Conservation (phyloP, 2,888 invertebrate species). For the Ceraclea dissimilis region DNA sequence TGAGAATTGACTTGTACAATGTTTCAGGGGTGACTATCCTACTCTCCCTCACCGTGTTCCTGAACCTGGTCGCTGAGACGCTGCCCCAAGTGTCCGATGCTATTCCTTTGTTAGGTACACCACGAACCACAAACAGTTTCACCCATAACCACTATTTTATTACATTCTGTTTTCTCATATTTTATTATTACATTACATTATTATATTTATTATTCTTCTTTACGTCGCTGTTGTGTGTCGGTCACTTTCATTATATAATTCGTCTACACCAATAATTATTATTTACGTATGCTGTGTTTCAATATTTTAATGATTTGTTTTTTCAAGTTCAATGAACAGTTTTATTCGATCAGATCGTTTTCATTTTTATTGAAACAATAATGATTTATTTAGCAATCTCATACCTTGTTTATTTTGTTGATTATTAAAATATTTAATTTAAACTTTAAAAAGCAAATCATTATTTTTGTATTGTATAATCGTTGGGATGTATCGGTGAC, state of each 20-base stretch:
- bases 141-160: slow-evolving; percentile 10
- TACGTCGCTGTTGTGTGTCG: slow-evolving; percentile 26
- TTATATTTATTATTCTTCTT: slow-evolving; percentile 26
- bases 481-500: too few relatives aligned
- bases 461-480: too few relatives aligned
- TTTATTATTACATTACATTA: slow-evolving; percentile 39
- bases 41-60: slow-evolving; percentile 99
- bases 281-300: slow-evolving; percentile 20
- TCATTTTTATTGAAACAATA: too few relatives aligned
- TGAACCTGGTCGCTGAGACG: slow-evolving; percentile 99
- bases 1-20: slow-evolving; percentile 31
- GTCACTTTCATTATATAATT: slow-evolving; percentile 24
- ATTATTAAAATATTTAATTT: too few relatives aligned
- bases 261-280: slow-evolving; percentile 18
- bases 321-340: neutral
- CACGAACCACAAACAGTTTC: slow-evolving; percentile 18
- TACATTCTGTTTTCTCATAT: slow-evolving; percentile 1
- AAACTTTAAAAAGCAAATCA: too few relatives aligned
- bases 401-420: too few relatives aligned
- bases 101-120: slow-evolving; percentile 98
- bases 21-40: slow-evolving; percentile 98
- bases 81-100: slow-evolving; percentile 99
- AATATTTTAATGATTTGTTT: neutral
- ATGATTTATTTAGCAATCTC: too few relatives aligned
- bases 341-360: neutral